phyloP scores from a whole-genome alignment of 1,140 invertebrate species.

The Pogonomyrmex barbatus region DNA sequence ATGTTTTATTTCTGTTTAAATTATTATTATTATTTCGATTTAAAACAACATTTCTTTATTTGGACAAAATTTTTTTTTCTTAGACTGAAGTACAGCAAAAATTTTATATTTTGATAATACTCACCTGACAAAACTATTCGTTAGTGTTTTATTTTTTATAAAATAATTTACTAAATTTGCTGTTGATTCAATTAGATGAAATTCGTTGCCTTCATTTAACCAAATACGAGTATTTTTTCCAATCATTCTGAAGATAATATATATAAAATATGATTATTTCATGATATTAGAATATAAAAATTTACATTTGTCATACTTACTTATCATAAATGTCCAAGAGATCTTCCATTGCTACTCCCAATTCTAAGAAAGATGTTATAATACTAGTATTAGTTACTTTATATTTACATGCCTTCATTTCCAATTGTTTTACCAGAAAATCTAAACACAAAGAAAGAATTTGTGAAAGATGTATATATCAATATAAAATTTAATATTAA shows the following conservation, averaged over 20 bases:
- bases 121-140: slow-evolving; percentile 87
- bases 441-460: slow-evolving; percentile 84
- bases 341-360: slow-evolving; percentile 90
- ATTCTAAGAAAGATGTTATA: slow-evolving; percentile 89
- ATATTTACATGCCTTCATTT: slow-evolving; percentile 90
- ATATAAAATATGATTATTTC: slow-evolving; percentile 13
- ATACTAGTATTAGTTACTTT: slow-evolving; percentile 89
- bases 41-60: slow-evolving; percentile 76
- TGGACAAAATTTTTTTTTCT: slow-evolving; percentile 43
- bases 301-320: slow-evolving; percentile 82
- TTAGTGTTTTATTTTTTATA: slow-evolving; percentile 86
- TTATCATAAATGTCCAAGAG: slow-evolving; percentile 91
- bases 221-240: slow-evolving; percentile 91
- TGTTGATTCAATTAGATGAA: slow-evolving; percentile 90
- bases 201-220: slow-evolving; percentile 92
- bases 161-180: slow-evolving; percentile 89
- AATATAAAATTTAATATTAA: not conserved
- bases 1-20: slow-evolving; percentile 74
- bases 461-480: slow-evolving; percentile 23
- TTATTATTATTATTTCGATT: slow-evolving; percentile 39
- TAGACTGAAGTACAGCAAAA: slow-evolving; percentile 44
- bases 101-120: slow-evolving; percentile 49
- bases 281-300: not conserved
- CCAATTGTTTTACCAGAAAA: slow-evolving; percentile 91
- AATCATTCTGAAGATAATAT: slow-evolving; percentile 87